phyloP scores from a whole-genome alignment of 2,888 invertebrate genomes.

The Drosophila pseudotalamancana region DNA sequence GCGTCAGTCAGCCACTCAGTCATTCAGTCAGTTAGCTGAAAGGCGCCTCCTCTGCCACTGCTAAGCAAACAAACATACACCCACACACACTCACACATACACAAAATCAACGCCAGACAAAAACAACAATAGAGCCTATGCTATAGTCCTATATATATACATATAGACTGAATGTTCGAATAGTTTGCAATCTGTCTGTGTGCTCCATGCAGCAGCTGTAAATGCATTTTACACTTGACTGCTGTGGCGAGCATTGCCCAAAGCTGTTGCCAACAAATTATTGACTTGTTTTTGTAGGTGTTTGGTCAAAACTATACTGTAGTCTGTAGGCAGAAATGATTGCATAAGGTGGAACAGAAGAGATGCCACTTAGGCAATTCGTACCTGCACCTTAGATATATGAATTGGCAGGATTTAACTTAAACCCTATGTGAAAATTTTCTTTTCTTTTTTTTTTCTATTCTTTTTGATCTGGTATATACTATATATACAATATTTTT shows the following conservation, averaged over 20 bases:
- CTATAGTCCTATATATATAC: slow-evolving; percentile 16
- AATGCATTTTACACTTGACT: slow-evolving; percentile 52
- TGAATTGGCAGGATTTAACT: no score
- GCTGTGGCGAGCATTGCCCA: slow-evolving; percentile 26
- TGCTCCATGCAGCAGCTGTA: slow-evolving; percentile 27
- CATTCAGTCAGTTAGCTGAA: slow-evolving; percentile 45
- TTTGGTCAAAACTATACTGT: slow-evolving; percentile 1
- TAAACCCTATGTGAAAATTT: no score
- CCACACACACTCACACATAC: slow-evolving; percentile 3
- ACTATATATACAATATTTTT: neutral
- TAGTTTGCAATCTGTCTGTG: slow-evolving; percentile 3
- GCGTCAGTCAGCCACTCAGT: slow-evolving; percentile 48
- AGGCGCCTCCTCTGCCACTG: slow-evolving; percentile 26
- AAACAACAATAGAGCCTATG: slow-evolving; percentile 52
- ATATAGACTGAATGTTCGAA: slow-evolving; percentile 6
- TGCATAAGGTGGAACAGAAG: no score
- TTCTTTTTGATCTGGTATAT: neutral
- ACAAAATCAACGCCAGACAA: slow-evolving; percentile 41
- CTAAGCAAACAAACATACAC: slow-evolving; percentile 42
- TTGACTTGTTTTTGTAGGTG: slow-evolving; percentile 32
- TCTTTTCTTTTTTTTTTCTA: no score
- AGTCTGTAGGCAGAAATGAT: no score
- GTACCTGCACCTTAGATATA: no score
- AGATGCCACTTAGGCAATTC: no score
- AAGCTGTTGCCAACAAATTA: slow-evolving; percentile 33